Base-by-base conservation (phyloP, 35 echinoderm and acorn worm species). In the Hemicentrotus pulcherrimus region DNA sequence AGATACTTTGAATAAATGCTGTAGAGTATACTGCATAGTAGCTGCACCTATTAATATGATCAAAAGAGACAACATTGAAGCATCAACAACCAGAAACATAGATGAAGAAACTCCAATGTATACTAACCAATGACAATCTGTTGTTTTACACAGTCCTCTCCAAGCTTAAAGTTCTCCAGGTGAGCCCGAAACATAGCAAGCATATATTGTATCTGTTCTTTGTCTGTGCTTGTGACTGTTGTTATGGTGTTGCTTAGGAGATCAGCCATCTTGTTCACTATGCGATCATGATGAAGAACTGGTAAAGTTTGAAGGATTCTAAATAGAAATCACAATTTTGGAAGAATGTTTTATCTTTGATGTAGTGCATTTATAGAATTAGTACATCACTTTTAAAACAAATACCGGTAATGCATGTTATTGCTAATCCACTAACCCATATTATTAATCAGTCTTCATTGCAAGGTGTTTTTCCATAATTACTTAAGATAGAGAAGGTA, bases 71-170 rank as follows among this genome's bases (percentile, higher is more conserved):
- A 50, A 28, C 61, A 70, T 19, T 18, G 22, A 24, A 70, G 16
- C 2, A 65, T 65, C 19, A 65, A 22, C 60, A 6, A 15, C 12
- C 60, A 65, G 11, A 65, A 18, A 22, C 19, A 65, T 65, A 4
- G 16, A 65, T 19, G 16, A 61, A 61, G 59, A 12, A 61, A 9
- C 60, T 19, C 12, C 60, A 65, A 4, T 19, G 14, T 47, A 47
- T 28, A 92, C 91, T 92, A 10, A 92, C 91, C 46, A 45, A 47
- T 5, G 4, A 47, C 18, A 47, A 92, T 31, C 15, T 92, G 46
- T 55, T 41, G 11, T 48, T 92, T 92, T 4, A 92, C 91, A 92
- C 91, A 92, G 18, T 92, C 91, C 30, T 92, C 91, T 31, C 91
- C 91, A 2, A 92, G 91, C 6, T 11, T 32, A 52, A 92, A 92